These are phyloP conservation scores for Drepana arcuata DNA, from an alignment of 1,140 invertebrate genomes.

Conservation along the genomic window DNA sequence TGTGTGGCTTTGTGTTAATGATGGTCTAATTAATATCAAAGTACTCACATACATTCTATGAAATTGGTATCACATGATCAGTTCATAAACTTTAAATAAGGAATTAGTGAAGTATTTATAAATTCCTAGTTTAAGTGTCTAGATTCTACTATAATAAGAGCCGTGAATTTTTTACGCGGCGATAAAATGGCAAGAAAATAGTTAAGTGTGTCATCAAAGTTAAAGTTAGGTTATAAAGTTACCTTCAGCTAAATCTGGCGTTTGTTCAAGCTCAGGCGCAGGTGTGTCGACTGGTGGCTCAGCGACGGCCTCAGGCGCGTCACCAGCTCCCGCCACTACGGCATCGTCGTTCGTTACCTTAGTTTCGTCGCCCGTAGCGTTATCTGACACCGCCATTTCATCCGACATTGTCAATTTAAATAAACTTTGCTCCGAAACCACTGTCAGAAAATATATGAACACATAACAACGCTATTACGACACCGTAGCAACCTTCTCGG, in stretches of 20 bases:
- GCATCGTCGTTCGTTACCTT: conserved; percentile 19
- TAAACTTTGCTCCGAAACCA: conserved; percentile 43
- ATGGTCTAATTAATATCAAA: conserved; percentile 5
- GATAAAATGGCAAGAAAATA: too few relatives aligned
- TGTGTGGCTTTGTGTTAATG: not conserved
- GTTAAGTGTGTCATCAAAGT: conserved; percentile 34
- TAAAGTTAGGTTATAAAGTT: conserved; percentile 36
- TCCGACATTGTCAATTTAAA: conserved; percentile 65
- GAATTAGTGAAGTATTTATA: too few relatives aligned
- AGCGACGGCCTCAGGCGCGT: conserved; percentile 8
- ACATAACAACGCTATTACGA: conserved; percentile 58
- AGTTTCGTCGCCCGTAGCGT: conserved; percentile 38
- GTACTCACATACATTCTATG: too few relatives aligned
- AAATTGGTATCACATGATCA: too few relatives aligned
- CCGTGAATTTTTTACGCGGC: too few relatives aligned
- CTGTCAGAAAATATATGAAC: conserved; percentile 50
- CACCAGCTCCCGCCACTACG: conserved; percentile 8
- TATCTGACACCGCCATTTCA: conserved; percentile 66
- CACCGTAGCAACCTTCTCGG: conserved; percentile 30
- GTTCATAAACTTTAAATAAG: too few relatives aligned
- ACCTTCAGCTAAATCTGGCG: conserved; percentile 22
- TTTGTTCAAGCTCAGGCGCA: conserved; percentile 11
- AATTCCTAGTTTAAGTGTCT: too few relatives aligned
- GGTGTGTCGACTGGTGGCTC: conserved; percentile 11
- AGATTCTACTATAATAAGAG: too few relatives aligned